Conservation (phyloP, 2,888 invertebrate genomes). For the Troglohyphantes excavatus region DNA sequence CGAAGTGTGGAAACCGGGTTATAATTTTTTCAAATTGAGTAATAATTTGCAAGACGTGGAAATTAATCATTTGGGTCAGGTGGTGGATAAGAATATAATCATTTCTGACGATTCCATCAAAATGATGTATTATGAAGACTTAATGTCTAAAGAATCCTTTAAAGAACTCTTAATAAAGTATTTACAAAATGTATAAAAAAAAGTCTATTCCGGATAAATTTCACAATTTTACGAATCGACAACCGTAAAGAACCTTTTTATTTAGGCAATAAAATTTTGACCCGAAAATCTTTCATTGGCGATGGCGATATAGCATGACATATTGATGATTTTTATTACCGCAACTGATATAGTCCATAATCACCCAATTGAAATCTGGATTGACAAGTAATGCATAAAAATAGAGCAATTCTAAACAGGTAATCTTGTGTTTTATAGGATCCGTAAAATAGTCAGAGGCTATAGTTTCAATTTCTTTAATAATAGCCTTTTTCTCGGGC, state of each 20-base stretch:
- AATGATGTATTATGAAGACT: neutral
- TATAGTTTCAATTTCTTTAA: constrained; percentile 23
- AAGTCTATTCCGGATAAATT: too few relatives aligned
- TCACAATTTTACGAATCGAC: too few relatives aligned
- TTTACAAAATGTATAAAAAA: too few relatives aligned
- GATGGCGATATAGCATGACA: neutral
- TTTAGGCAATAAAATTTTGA: too few relatives aligned
- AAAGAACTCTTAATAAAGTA: too few relatives aligned
- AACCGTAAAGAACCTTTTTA: too few relatives aligned
- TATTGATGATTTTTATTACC: constrained; percentile 24
- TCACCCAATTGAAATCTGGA: constrained; percentile 26
- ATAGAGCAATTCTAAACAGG: constrained; percentile 40
- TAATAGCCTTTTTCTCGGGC: neutral
- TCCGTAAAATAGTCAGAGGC: neutral
- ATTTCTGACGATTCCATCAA: neutral
- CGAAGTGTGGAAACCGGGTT: constrained; percentile 10
- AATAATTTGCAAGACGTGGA: constrained; percentile 19
- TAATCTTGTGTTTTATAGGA: constrained; percentile 3
- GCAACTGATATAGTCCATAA: constrained; percentile 15
- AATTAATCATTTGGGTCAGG: neutral
- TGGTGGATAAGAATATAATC: constrained; percentile 1
- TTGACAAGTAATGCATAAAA: constrained; percentile 37
- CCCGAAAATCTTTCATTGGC: too few relatives aligned
- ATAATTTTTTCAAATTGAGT: constrained; percentile 30
- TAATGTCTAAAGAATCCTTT: constrained; percentile 4